phyloP scores from a whole-genome alignment of 2,113 vertebrate genomes.

The Cololabis saira region DNA sequence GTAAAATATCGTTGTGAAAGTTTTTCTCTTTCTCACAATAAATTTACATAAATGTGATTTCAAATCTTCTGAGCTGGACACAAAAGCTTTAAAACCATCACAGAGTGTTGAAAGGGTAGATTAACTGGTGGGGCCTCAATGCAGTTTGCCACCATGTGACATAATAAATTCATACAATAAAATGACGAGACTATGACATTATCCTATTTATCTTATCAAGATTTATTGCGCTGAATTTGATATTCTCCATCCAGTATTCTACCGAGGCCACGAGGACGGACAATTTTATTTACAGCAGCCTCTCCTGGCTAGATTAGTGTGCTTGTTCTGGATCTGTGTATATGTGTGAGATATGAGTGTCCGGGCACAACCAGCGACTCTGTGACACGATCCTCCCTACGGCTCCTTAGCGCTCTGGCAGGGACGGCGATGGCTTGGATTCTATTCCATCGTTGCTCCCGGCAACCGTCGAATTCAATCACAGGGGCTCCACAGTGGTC shows the following conservation, averaged over 20 bases:
- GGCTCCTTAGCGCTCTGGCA: conserved; percentile 38
- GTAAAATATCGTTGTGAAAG: no score
- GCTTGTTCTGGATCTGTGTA: conserved; percentile 22
- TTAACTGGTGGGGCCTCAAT: conserved; percentile 21
- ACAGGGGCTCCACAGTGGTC: conserved; percentile 65
- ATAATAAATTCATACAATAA: conserved; percentile 43
- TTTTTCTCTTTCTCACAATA: no score
- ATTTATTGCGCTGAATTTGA: conserved; percentile 72
- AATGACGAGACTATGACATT: conserved; percentile 54
- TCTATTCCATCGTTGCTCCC: conserved; percentile 59
- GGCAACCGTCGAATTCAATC: conserved; percentile 77
- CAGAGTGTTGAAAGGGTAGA: conserved; percentile 25
- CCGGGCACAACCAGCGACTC: conserved; percentile 31
- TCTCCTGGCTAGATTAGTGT: conserved; percentile 56
- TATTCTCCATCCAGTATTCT: conserved; percentile 58
- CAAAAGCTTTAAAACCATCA: conserved; percentile 33
- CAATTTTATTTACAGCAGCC: conserved; percentile 62
- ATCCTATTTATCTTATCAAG: conserved; percentile 65
- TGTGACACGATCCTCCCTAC: conserved; percentile 46
- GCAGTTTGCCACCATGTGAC: conserved; percentile 9
- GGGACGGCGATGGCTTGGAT: conserved; percentile 50
- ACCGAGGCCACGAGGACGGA: conserved; percentile 42
- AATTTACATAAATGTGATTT: no score
- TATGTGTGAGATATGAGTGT: conserved; percentile 27
- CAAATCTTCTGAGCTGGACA: conserved; percentile 6